phyloP scores from a whole-genome alignment of 2,888 invertebrate species.

The Atherix ibis region DNA sequence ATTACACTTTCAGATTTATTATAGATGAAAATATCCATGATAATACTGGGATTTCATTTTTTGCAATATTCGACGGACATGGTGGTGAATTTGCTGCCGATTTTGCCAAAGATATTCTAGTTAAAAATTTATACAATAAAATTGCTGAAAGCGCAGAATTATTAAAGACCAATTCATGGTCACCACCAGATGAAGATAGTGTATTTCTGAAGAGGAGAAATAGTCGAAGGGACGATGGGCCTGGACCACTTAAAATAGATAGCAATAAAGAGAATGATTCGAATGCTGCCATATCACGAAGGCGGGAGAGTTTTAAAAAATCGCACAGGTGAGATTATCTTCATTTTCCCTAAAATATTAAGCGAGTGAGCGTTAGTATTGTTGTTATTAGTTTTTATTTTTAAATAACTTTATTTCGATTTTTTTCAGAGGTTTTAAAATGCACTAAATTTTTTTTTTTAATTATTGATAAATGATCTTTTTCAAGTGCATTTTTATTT shows the following conservation, averaged over 20 bases:
- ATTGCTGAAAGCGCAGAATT: slow-evolving; percentile 56
- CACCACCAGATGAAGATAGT: slow-evolving; percentile 17
- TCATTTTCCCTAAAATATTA: not conserved
- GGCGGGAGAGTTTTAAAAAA: slow-evolving; percentile 28
- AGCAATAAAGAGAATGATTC: slow-evolving; percentile 26
- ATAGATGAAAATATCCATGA: slow-evolving; percentile 72
- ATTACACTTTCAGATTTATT: slow-evolving; percentile 41
- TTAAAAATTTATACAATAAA: slow-evolving; percentile 63
- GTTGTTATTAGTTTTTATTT: too few species aligned
- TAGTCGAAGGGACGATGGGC: slow-evolving; percentile 18
- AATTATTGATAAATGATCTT: too few species aligned
- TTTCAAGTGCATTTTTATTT: too few species aligned
- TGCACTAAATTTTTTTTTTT: slow-evolving; percentile 2
- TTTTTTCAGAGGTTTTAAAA: slow-evolving; percentile 1
- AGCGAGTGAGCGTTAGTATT: not conserved
- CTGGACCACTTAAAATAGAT: slow-evolving; percentile 3
- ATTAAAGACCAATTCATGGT: slow-evolving; percentile 31
- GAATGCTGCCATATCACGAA: slow-evolving; percentile 13
- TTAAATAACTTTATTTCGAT: not conserved
- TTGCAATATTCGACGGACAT: slow-evolving; percentile 90
- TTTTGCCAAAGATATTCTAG: slow-evolving; percentile 75
- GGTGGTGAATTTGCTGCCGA: slow-evolving; percentile 92
- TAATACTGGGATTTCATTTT: slow-evolving; percentile 64
- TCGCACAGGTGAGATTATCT: slow-evolving; percentile 18
- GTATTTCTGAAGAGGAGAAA: slow-evolving; percentile 24